Conservation (phyloP, 2,113 vertebrate genomes). For the Hydrolagus affinis region DNA sequence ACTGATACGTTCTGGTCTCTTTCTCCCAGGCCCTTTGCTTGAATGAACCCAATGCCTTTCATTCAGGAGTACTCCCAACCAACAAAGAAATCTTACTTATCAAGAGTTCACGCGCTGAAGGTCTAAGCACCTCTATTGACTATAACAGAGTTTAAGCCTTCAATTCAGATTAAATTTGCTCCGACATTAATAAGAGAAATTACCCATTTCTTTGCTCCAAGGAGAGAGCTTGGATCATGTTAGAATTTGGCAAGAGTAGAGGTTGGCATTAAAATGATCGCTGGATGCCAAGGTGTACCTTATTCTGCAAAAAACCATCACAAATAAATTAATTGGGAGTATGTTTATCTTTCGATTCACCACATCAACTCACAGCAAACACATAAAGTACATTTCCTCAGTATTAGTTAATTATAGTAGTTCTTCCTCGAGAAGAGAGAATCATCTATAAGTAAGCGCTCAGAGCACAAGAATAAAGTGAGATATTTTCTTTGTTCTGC, state of each 20-base stretch:
- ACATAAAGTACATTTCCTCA: not conserved
- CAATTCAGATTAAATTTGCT: not conserved
- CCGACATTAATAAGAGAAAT: constrained; percentile 13
- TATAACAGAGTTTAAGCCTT: constrained; percentile 13
- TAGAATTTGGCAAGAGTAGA: not conserved
- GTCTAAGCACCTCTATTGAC: constrained; percentile 4
- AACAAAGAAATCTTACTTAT: not conserved
- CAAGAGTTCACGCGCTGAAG: not conserved
- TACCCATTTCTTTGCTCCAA: not conserved
- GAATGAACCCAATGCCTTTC: not conserved
- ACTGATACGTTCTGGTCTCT: not conserved
- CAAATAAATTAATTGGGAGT: not conserved
- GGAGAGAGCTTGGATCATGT: constrained; percentile 2
- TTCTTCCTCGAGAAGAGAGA: not conserved
- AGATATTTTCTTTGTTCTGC: too few species aligned
- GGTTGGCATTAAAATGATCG: not conserved
- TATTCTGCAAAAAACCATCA: not conserved
- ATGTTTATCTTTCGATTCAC: not conserved
- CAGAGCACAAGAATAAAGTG: too few species aligned
- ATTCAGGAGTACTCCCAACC: too few species aligned
- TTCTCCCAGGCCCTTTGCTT: not conserved
- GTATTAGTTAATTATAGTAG: not conserved
- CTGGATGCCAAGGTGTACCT: not conserved
- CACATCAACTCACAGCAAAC: not conserved
- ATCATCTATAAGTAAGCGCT: not conserved